Base-by-base conservation (phyloP, 53 echinoderm and acorn worm species). In the Glandiceps talaboti region DNA sequence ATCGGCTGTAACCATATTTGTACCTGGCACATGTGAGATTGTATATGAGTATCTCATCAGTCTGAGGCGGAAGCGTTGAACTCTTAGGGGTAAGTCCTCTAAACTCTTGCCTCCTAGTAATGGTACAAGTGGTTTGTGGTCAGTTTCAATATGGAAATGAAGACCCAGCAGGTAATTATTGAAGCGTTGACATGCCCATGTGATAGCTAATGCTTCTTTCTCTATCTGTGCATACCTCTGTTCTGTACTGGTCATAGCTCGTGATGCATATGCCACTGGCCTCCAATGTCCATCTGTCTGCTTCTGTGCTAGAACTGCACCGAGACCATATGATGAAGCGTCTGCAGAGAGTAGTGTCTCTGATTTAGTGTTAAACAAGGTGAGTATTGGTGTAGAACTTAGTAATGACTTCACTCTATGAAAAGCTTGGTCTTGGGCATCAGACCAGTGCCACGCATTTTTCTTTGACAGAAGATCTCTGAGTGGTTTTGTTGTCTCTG, bases 61-160 rank as follows among this genome's bases (percentile, higher is more conserved):
- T 27, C 86, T 32, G 79, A 91, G 82, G 14, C 88, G 33, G 74
- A 91, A 91, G 1, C 89, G 75, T 31, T 84, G 89, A 32, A 85
- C 84, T 20, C 82, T 73, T 26, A 84, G 32, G 27, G 84, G 89
- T 1, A 86, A 74, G 32, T 82, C 78, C 28, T 30, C 29, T 14
- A 91, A 31, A 26, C 77, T 79, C 31, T 81, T 91, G 30, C 74
- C 73, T 20, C 30, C 29, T 27, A 91, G 78, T 25, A 87, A 76
- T 0, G 85, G 80, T 1, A 91, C 77, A 25, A 85, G 73, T 28
- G 89, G 86, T 73, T 86, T 89, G 73, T 89, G 89, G 33, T 86
- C 92, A 14, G 89, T 86, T 33, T 91, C 86, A 6, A 88, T 76
- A 27, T n/a, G 74, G 32, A 91, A 85, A 25, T 75, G 76, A 26